Percentiles rank a stretch among this genome's conserved stretches.
phyloP scores from a whole-genome alignment of 2,113 vertebrate genomes.

The Scomber japonicus region DNA sequence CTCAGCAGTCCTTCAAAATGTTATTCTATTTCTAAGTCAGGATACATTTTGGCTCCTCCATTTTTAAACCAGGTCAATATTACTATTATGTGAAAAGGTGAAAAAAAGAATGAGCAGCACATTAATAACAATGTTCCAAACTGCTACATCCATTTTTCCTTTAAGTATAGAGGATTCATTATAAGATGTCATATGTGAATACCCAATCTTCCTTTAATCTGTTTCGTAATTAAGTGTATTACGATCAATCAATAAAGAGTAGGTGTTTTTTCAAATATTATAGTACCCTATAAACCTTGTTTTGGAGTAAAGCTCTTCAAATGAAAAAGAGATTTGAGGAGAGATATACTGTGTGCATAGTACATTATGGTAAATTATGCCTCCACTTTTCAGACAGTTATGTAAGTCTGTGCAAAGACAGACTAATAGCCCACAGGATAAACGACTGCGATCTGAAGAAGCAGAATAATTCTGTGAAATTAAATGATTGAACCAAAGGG shows the following conservation, averaged over 20 bases:
- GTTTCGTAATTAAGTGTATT: background rate
- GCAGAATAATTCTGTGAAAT: slow-evolving; percentile 37
- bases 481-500: slow-evolving; percentile 25
- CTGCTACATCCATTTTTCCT: background rate
- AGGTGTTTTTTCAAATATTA: background rate
- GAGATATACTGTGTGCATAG: slow-evolving; percentile 2
- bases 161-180: background rate
- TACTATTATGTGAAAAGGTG: background rate
- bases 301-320: background rate
- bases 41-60: background rate
- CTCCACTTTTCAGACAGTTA: slow-evolving; percentile 48
- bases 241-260: background rate
- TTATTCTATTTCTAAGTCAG: slow-evolving; percentile 9
- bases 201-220: too few species aligned
- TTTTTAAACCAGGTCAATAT: background rate
- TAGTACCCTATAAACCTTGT: too few species aligned
- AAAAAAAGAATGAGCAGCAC: background rate
- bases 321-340: background rate
- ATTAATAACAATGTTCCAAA: background rate
- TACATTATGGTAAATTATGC: slow-evolving; percentile 38
- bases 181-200: background rate
- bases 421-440: slow-evolving; percentile 30
- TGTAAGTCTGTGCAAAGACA: slow-evolving; percentile 42
- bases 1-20: slow-evolving; percentile 52
- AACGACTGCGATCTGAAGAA: slow-evolving; percentile 23